Evolutionary conservation across 2,797 vertebrate genomes (phyloP).

Genomic region (Onychomys torridus): DNA sequence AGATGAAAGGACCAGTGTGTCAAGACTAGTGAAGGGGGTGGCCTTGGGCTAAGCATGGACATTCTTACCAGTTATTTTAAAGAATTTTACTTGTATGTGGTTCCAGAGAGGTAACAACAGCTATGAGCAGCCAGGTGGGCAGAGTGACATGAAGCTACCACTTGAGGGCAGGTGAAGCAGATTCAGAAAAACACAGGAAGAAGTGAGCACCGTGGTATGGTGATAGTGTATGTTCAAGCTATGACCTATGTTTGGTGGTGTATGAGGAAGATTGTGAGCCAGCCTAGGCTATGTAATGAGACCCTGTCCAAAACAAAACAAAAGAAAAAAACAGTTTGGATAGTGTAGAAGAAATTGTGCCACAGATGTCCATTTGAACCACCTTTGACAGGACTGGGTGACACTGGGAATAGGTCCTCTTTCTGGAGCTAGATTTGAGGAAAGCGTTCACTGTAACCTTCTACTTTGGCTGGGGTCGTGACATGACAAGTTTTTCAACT

Average conservation of each 20-base stretch:
- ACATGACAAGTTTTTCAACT: background rate
- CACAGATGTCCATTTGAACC: background rate
- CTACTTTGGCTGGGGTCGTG: background rate
- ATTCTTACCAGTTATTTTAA: background rate
- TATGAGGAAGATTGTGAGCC: background rate
- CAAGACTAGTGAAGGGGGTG: background rate
- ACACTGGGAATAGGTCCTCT: background rate
- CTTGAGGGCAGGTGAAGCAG: accelerated
- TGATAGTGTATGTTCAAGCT: background rate
- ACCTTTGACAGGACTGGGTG: background rate
- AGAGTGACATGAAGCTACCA: background rate
- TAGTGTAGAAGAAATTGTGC: background rate
- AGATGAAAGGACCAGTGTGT: background rate
- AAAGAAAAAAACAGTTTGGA: background rate
- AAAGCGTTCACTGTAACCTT: background rate
- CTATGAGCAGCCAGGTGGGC: background rate
- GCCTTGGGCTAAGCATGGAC: background rate
- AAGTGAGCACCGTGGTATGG: background rate
- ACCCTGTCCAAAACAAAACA: background rate
- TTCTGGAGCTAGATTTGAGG: background rate
- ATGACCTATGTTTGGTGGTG: background rate
- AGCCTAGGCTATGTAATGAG: background rate
- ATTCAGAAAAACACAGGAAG: background rate
- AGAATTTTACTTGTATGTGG: background rate
- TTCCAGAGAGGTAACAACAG: background rate